Base-by-base conservation (phyloP, 2,888 invertebrate genomes). In the Mimachlamys varia region DNA sequence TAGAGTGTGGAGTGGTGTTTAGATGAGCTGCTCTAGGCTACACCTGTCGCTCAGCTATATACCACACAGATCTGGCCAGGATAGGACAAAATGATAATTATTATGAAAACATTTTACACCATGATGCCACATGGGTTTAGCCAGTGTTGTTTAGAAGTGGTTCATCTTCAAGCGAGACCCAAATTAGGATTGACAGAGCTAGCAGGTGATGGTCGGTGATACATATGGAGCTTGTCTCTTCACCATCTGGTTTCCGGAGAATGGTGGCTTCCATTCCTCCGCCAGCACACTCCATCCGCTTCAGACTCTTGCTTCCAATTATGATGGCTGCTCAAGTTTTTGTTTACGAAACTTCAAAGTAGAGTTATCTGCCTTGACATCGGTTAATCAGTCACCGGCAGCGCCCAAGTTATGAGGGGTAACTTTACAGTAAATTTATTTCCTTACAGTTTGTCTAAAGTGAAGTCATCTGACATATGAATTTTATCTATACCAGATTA, bases 71-170 rank as follows among this genome's bases (percentile, higher is more conserved):
- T 76, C 76, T 76, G 76, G 76, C 33, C 76, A 76, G 76, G 76
- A 76, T 76, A 76, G 33, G 76, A 76, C 76, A 76, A 76, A 76
- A 76, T 76, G 76, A 76, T 76, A 33, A 76, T 76, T 33, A 76
- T 76, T 76, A 76, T 76, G 76, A 76, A 76, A 76, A 76, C 76
- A 76, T 76, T 76, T 76, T 76, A 76, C 76, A 76, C 76, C 76
- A 76, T 76, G 76, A 76, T 76, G 76, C 76, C 76, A 76, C 76
- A 76, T 76, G 76, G 76, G 27, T 76, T 76, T 76, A 76, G 76
- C 76, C 76, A 33, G 76, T 27, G 76, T 33, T 76, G 76, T 5
- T 76, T 76, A 76, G 76, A 76, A 76, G 76, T 76, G 76, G 76
- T 76, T 76, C 76, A 76, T 76, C 33, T 76, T 76, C 33, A 76